Evolutionary conservation across 2,888 invertebrate genomes (phyloP), one percentile per base, ranked within the genome.

Genomic region (Ernsta delagoae): DNA sequence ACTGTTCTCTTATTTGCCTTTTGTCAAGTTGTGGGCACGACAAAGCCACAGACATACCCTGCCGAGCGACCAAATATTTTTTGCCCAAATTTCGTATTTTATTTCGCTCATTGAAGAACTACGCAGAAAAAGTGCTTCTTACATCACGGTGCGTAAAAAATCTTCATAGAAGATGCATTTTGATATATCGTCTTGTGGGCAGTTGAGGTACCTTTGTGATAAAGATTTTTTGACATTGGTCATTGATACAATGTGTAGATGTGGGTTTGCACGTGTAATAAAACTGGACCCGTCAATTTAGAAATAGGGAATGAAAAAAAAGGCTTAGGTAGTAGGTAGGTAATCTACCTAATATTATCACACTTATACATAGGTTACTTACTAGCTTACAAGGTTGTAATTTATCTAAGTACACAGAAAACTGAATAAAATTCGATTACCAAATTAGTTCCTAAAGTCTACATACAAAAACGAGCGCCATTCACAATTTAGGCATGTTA

Each of bases 1-100:
- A 90, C 83, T 90, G 89, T 92, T 92, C 92, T 88, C 89, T 91
- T 92, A 92, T 92, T 92, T 92, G 92, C 90, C 91, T 86, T 89
- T 93, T 93, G 92, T 92, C 80, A 81, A 81, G 83, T 86, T 86
- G 91, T 92, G 91, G 93, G 93, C 91, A 90, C 92, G 93, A 92
- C 92, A 91, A 90, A 85, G 88, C 92, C 92, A 84, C 92, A 92
- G 92, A 90, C 90, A 89, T 87, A 81, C 87, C 92, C 90, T 84
- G 92, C 92, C 88, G 92, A 77, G 92, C 82, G 83, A 81, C 88
- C 86, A 85, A 86, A 81, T 79, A 84, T 88, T 92, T 91, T 92
- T 91, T 86, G 80, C 73, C 71, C 64, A 81, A 85, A 88, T 85
- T 88, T 85, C 86, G 90, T 89, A 92, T 92, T 92, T 92, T 89